Evolutionary conservation across 2,113 vertebrate species (phyloP).

Genomic region (Bucco capensis): DNA sequence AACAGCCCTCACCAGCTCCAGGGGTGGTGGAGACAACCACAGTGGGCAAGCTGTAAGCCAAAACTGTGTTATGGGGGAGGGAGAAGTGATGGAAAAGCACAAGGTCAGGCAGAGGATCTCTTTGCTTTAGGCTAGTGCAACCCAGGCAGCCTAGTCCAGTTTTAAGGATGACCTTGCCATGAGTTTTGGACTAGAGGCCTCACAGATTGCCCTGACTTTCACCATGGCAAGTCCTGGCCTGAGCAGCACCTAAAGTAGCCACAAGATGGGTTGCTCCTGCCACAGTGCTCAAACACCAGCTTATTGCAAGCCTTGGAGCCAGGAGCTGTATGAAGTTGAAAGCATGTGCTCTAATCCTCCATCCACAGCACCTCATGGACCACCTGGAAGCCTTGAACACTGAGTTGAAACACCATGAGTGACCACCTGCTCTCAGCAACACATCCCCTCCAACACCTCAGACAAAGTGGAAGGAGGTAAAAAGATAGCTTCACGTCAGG

Average conservation of each 20-base stretch:
- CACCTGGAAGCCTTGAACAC: neutral
- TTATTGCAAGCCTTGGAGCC: rapidly evolving
- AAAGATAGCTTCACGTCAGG: neutral
- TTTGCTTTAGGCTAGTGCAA: neutral
- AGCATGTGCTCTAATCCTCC: neutral
- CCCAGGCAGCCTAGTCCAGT: neutral
- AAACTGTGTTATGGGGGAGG: rapidly evolving
- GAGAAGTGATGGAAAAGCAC: neutral
- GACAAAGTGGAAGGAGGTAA: neutral
- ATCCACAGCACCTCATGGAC: rapidly evolving
- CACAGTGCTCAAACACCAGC: neutral
- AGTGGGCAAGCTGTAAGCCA: rapidly evolving
- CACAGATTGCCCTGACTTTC: neutral
- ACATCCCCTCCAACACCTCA: neutral
- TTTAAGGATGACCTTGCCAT: neutral
- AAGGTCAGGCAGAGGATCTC: neutral
- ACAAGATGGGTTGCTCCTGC: neutral
- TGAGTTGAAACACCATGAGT: neutral
- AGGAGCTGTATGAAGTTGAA: neutral
- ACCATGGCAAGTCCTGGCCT: neutral
- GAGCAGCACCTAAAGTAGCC: neutral
- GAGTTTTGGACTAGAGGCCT: neutral
- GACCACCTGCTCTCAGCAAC: rapidly evolving
- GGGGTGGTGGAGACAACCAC: rapidly evolving
- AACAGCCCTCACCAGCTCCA: neutral